Base-by-base conservation (phyloP, 1,140 invertebrate species). In the Sipha flava region DNA sequence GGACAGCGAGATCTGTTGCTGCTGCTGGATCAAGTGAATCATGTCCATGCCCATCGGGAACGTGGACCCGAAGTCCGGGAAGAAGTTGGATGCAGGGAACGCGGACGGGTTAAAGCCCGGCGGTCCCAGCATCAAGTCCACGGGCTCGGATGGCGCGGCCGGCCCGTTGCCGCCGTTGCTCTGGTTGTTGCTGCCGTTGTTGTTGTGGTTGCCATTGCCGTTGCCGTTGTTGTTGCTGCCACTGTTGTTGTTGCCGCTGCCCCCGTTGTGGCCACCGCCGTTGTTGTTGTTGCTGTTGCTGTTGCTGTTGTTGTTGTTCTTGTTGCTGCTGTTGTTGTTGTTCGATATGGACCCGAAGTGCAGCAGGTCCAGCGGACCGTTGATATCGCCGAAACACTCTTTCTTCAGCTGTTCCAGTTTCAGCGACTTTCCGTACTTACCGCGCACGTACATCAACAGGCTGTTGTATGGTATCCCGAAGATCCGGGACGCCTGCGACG, bases 401-500 rank as follows among this genome's bases (percentile, higher is more conserved):
- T 93, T 94, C 83, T 93, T 88, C 29, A 95, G 86, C 83, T 95
- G 92, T 83, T 95, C 94, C 54, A 95, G 87, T 83, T 95, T 95
- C 26, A 95, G 86, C 82, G 93, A 94, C 84, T 95, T 95, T 1
- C 94, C 94, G 84, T 95, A 95, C 84, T 95, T 95, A 18, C 94
- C 94, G n/a, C 94, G 87, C 7, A 96, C 94, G 86, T 96, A 96
- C 94, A 95, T 95, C 18, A 95, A 87, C 1, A 96, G 86, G 26
- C 93, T 94, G 85, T 96, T 96, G 88, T 96, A 95, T 1, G 94
- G 94, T 68, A 95, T 96, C 7, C 94, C 94, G 84, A 94, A 95
- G 82, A 95, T 93, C 57, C 94, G 86, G 18, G 93, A 94, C 1
- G 94, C 94, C 85, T 95, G 94, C 81, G 93, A 95, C 1, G 94